phyloP scores from a whole-genome alignment of 2,113 vertebrate genomes.

The Megatriorchis doriae region DNA sequence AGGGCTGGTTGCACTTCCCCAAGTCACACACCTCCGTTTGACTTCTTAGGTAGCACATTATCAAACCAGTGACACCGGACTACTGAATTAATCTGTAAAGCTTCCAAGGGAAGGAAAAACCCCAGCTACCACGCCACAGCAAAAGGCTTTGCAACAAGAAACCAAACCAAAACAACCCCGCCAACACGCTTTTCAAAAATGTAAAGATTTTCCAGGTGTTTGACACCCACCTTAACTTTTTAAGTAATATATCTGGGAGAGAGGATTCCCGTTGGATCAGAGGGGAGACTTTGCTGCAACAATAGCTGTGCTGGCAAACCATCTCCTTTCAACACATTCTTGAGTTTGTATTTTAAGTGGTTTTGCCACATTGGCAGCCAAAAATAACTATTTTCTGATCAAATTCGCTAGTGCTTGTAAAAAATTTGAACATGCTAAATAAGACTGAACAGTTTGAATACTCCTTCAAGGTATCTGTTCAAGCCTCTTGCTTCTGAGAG shows the following conservation, averaged over 20 bases:
- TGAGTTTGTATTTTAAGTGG: conserved; percentile 35
- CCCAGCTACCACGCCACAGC: background rate
- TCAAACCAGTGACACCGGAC: background rate
- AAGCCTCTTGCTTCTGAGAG: background rate
- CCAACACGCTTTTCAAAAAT: background rate
- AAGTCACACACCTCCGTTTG: background rate
- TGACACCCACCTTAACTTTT: background rate
- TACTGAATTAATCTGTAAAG: background rate
- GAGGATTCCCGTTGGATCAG: background rate
- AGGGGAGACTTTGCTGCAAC: conserved; percentile 8
- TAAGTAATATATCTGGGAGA: background rate
- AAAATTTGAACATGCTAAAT: background rate
- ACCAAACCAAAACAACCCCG: background rate
- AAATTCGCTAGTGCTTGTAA: conserved; percentile 34
- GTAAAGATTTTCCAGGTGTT: background rate
- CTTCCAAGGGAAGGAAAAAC: background rate
- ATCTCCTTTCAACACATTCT: conserved; percentile 29
- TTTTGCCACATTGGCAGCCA: conserved; percentile 48
- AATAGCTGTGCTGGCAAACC: conserved; percentile 1
- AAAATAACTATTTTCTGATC: conserved; percentile 52
- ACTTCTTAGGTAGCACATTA: fast-evolving
- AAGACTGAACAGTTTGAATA: background rate
- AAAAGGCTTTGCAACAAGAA: background rate
- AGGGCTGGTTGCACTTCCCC: background rate
- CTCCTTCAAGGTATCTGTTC: background rate